Evolutionary conservation across 1,140 invertebrate genomes (phyloP).

Genomic region (Trichomalopsis sarcophagae): DNA sequence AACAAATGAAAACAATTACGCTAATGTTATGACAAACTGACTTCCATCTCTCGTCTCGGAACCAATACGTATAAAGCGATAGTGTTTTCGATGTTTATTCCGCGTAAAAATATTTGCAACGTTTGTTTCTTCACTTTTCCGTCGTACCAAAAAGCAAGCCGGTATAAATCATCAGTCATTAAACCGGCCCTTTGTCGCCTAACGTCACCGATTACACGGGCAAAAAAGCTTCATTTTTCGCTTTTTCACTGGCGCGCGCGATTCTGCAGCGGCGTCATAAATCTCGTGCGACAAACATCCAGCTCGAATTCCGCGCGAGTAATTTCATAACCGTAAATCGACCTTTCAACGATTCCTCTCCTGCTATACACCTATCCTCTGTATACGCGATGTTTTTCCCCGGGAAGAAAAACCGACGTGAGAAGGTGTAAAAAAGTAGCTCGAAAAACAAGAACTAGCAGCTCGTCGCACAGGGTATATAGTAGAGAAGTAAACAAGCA

Average conservation of each 20-base stretch:
- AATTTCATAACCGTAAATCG: constrained; percentile 74
- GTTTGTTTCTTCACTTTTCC: background rate
- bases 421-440: constrained; percentile 33
- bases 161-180: constrained; percentile 36
- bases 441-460: background rate
- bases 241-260: constrained; percentile 41
- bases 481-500: constrained; percentile 40
- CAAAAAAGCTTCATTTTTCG: constrained; percentile 46
- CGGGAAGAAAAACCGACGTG: constrained; percentile 27
- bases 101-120: background rate
- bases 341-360: constrained; percentile 69
- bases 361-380: too few species aligned
- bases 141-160: background rate
- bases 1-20: constrained; percentile 50
- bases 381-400: constrained; percentile 54
- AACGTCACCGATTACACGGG: constrained; percentile 25
- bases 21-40: constrained; percentile 34
- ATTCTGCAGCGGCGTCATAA: constrained; percentile 50
- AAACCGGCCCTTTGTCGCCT: constrained; percentile 4
- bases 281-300: constrained; percentile 47
- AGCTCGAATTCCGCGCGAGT: constrained; percentile 67
- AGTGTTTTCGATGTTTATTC: background rate
- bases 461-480: background rate
- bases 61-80: background rate
- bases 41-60: background rate